Conservation (phyloP, 2,888 invertebrate genomes). For the Antheraea assamensis region DNA sequence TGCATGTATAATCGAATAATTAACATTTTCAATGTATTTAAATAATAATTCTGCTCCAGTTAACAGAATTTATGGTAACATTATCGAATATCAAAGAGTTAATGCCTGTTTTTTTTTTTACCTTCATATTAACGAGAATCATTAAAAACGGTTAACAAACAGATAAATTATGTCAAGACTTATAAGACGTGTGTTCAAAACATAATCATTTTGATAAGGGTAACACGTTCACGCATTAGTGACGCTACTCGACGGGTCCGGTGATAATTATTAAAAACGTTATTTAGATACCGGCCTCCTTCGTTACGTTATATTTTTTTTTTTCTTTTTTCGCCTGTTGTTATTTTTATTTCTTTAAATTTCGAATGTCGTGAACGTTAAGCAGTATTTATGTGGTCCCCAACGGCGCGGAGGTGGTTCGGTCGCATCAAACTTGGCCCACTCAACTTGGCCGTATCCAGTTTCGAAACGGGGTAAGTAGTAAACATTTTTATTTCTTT, state of each 20-base stretch:
- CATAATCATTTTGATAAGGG: constrained; percentile 73
- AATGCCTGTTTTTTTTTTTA: constrained; percentile 14
- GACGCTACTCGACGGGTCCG: constrained; percentile 71
- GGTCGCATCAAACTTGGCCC: constrained; percentile 50
- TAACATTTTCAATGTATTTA: not conserved
- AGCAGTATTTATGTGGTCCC: constrained; percentile 81
- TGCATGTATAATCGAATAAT: not conserved
- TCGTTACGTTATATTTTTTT: constrained; percentile 34
- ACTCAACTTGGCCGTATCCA: constrained; percentile 26
- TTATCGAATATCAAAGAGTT: constrained; percentile 10
- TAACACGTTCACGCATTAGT: constrained; percentile 76
- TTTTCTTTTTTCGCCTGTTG: constrained; percentile 47
- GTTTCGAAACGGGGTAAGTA: constrained; percentile 11
- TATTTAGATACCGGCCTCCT: constrained; percentile 44
- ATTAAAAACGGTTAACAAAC: constrained; percentile 21
- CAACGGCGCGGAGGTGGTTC: constrained; percentile 66
- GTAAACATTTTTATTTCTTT: not conserved
- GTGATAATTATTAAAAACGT: constrained; percentile 73
- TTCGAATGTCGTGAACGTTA: constrained; percentile 71
- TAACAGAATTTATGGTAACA: constrained; percentile 8
- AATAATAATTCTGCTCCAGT: not conserved
- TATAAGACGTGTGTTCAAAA: constrained; percentile 74
- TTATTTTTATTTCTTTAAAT: constrained; percentile 59
- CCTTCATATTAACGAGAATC: constrained; percentile 18
- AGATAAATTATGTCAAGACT: constrained; percentile 73